A percentile compares a stretch with the other conserved stretches of the same genome.
These are phyloP conservation scores for Cryptoblepharus egeriae DNA, from an alignment of 2,797 vertebrate genomes.

Conservation along the genomic window DNA sequence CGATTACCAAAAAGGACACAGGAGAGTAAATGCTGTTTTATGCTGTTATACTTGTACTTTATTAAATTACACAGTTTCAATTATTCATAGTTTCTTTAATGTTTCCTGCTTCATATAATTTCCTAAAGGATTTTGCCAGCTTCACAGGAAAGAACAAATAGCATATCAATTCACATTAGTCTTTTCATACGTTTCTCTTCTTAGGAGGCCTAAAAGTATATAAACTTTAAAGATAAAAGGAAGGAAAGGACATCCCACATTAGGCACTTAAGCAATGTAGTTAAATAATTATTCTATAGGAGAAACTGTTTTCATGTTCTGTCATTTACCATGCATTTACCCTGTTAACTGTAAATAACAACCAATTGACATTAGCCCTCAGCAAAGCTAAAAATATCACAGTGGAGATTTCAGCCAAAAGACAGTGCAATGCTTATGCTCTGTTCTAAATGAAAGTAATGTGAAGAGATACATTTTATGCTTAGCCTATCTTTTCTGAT, in stretches of 20 bases:
- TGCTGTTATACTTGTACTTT: conserved; percentile 31
- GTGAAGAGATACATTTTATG: conserved; percentile 22
- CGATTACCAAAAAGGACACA: conserved; percentile 40
- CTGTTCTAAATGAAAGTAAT: conserved; percentile 18
- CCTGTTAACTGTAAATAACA: background rate
- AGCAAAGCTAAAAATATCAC: background rate
- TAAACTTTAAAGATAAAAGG: conserved; percentile 41
- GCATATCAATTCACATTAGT: conserved; percentile 9
- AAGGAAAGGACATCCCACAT: background rate
- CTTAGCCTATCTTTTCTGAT: background rate
- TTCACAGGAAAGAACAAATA: conserved; percentile 7
- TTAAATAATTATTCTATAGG: background rate
- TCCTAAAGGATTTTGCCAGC: conserved; percentile 39
- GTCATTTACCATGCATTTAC: background rate
- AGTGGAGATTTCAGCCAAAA: background rate
- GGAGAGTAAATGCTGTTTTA: conserved; percentile 21
- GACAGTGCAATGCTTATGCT: background rate
- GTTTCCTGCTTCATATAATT: conserved; percentile 44
- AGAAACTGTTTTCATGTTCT: background rate
- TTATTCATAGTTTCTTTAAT: conserved; percentile 56
- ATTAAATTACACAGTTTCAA: conserved; percentile 50
- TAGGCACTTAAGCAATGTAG: background rate
- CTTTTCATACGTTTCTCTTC: conserved; percentile 22
- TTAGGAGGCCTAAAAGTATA: conserved; percentile 18
- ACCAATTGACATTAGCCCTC: background rate